A percentile compares a stretch with the other conserved stretches of the same genome.
phyloP scores from a whole-genome alignment of 1,140 invertebrate genomes.

The Colletes latitarsis region DNA sequence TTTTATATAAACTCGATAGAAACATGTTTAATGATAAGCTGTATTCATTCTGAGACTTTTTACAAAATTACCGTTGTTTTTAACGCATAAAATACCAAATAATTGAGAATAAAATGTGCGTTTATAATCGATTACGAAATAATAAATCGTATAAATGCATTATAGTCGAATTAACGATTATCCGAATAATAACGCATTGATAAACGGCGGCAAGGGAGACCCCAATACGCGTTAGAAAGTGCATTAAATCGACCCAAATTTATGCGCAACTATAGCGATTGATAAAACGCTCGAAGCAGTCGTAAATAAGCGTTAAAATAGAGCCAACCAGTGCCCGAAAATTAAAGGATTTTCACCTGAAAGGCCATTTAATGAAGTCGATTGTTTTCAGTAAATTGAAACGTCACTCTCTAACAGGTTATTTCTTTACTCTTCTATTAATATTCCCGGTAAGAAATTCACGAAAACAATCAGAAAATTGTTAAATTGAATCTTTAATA shows the following conservation, averaged over 20 bases:
- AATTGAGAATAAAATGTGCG: not conserved
- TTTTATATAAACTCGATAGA: too few relatives aligned
- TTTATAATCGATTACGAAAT: not conserved
- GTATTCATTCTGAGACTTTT: too few relatives aligned
- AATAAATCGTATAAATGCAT: not conserved
- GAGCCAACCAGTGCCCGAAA: not conserved
- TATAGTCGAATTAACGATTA: constrained; percentile 25
- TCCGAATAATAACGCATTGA: constrained; percentile 36
- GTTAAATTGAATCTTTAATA: too few relatives aligned
- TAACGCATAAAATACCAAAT: not conserved
- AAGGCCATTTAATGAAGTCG: not conserved
- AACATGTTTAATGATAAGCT: too few relatives aligned
- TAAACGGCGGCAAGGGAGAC: constrained; percentile 19
- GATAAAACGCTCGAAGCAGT: constrained; percentile 19
- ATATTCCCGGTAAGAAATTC: not conserved
- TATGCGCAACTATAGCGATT: not conserved
- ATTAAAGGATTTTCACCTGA: not conserved
- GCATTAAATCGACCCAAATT: constrained; percentile 25
- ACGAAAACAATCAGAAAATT: not conserved
- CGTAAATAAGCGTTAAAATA: constrained; percentile 22
- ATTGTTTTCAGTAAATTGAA: not conserved
- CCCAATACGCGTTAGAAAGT: constrained; percentile 3
- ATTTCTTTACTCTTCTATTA: not conserved
- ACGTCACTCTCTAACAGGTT: not conserved
- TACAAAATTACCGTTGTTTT: not conserved